These are phyloP conservation scores for Apaloderma vittatum DNA, from an alignment of 2,113 vertebrate species.

Conservation along the genomic window DNA sequence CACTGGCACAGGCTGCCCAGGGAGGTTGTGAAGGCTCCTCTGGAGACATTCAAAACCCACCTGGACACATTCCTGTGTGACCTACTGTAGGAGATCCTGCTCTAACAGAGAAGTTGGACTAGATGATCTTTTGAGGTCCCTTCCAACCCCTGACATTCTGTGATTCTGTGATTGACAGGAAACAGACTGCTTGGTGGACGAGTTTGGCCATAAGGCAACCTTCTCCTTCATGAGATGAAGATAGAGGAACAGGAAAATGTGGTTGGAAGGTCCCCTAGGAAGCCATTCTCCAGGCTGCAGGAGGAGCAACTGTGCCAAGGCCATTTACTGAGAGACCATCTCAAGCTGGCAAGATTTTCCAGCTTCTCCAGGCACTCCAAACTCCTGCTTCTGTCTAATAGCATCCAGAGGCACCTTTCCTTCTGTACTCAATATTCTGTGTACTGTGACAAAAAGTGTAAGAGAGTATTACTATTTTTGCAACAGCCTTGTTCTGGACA, in stretches of 20 bases:
- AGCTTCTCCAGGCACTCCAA: not conserved
- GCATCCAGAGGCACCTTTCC: not conserved
- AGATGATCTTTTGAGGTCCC: no score
- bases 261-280: not conserved
- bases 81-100: no score
- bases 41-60: no score
- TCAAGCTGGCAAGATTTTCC: not conserved
- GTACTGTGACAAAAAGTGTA: not conserved
- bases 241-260: not conserved
- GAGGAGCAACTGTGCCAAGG: not conserved
- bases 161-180: not conserved
- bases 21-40: no score
- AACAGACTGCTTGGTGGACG: not conserved
- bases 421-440: not conserved
- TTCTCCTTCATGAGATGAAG: not conserved
- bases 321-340: not conserved
- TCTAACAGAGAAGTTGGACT: no score
- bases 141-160: no score
- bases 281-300: not conserved
- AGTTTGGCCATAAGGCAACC: not conserved
- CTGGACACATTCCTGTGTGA: no score
- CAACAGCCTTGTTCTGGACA: not conserved
- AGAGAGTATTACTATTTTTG: not conserved
- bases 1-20: no score
- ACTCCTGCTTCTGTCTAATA: not conserved